Evolutionary conservation across 2,113 vertebrate species (phyloP), one percentile per base, ranked within the genome.

Genomic region (Campylomormyrus numenius): DNA sequence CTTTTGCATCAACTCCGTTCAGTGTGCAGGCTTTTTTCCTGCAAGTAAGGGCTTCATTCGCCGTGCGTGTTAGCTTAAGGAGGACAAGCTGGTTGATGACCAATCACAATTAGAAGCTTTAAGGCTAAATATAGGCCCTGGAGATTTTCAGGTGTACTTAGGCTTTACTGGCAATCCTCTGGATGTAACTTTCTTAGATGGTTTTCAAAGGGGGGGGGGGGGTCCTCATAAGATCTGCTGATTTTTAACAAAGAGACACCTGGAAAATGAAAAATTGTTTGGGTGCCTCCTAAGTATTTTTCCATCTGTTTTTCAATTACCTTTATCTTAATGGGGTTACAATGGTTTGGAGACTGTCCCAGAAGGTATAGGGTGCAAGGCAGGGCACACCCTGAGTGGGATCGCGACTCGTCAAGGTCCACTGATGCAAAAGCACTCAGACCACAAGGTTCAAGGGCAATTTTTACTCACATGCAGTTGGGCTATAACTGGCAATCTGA

Each of bases 31-130:
- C 21, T 39, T 27, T 31, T 70, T 42, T 7, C n/a, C 88, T 13
- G 24, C 39, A 88, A 62, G 53, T 24, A 27, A 77, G 19, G 31
- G 35, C 49, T 19, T 77, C 46, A 49, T 85, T 4, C 35, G 31
- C 85, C 7, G 8, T 0, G 5, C 0, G 9, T 46, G 4, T 27
- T 83, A 24, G 62, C 24, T 88, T n/a, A 80, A 46, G 83, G 86
- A 56, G 56, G 87, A 90, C 85, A 89, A 90, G 46, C 80, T 66
- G 52, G 90, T 90, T 91, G 91, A 91, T 90, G 50, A 62, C 48
- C 90, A 87, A 53, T 89, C 27, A 90, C 84, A 88, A 94, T 94
- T 93, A 94, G 88, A 91, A 85, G 94, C 90, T 93, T 95, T 92
- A 91, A 19, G 35, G 91, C 92, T 94, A 94, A 92, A 94, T 94